Conservation (phyloP, 1,140 invertebrate genomes). For the Aphelinus certus region DNA sequence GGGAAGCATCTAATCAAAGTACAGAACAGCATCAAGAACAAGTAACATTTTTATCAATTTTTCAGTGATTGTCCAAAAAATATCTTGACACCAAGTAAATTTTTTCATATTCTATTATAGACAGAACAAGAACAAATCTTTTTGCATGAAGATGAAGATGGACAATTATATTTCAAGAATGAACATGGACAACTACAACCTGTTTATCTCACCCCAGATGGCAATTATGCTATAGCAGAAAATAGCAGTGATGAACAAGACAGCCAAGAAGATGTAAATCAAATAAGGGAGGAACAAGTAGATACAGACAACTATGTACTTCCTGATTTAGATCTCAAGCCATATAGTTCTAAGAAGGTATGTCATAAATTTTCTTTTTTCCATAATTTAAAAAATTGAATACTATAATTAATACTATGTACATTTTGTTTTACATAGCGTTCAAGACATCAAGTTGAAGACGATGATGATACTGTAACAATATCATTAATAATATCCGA, state of each 20-base stretch:
- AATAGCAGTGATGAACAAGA: constrained; percentile 53
- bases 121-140: constrained; percentile 59
- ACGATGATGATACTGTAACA: constrained; percentile 63
- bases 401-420: background rate
- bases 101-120: constrained; percentile 19
- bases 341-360: constrained; percentile 50
- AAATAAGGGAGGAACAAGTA: constrained; percentile 36
- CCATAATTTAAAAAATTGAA: background rate
- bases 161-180: constrained; percentile 63
- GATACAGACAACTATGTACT: constrained; percentile 51
- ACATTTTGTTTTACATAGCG: background rate
- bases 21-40: constrained; percentile 47
- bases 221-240: constrained; percentile 61
- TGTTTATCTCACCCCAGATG: constrained; percentile 62
- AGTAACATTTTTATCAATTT: constrained; percentile 19
- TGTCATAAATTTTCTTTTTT: constrained; percentile 2
- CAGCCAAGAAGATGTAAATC: constrained; percentile 47
- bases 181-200: constrained; percentile 59
- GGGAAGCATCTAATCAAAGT: constrained; percentile 50
- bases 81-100: background rate
- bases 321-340: constrained; percentile 50
- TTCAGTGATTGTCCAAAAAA: background rate
- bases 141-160: constrained; percentile 62
- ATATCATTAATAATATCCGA: constrained; percentile 65
- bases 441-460: constrained; percentile 45